Conservation (phyloP, 2,113 vertebrate species). For the Xenus cinereus region DNA sequence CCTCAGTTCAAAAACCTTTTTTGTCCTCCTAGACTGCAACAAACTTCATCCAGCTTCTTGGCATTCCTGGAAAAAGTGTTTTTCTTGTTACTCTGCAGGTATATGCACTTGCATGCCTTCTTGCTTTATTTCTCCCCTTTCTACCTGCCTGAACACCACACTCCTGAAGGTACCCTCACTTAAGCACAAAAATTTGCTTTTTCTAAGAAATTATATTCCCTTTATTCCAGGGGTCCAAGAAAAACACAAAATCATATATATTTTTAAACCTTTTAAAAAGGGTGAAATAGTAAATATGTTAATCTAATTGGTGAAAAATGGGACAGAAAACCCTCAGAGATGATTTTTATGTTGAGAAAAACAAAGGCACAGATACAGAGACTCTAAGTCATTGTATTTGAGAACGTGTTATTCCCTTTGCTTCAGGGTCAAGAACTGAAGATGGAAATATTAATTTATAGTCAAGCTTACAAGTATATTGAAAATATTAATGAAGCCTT, state of each 20-base stretch:
- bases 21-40: background rate
- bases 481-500: background rate
- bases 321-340: background rate
- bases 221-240: background rate
- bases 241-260: background rate
- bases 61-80: background rate
- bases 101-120: background rate
- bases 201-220: background rate
- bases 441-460: background rate
- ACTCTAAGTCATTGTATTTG: background rate
- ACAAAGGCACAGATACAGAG: background rate
- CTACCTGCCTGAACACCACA: background rate
- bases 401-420: background rate
- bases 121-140: background rate
- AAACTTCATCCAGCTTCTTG: background rate
- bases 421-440: background rate
- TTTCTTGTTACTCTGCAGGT: background rate
- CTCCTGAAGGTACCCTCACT: background rate
- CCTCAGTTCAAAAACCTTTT: background rate
- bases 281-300: background rate
- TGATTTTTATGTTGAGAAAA: background rate
- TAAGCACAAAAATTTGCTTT: background rate
- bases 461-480: background rate
- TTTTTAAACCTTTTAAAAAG: background rate
- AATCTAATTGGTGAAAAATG: background rate